These are phyloP conservation scores for Metopia argyrocephala DNA, from an alignment of 2,888 invertebrate species.

Conservation along the genomic window DNA sequence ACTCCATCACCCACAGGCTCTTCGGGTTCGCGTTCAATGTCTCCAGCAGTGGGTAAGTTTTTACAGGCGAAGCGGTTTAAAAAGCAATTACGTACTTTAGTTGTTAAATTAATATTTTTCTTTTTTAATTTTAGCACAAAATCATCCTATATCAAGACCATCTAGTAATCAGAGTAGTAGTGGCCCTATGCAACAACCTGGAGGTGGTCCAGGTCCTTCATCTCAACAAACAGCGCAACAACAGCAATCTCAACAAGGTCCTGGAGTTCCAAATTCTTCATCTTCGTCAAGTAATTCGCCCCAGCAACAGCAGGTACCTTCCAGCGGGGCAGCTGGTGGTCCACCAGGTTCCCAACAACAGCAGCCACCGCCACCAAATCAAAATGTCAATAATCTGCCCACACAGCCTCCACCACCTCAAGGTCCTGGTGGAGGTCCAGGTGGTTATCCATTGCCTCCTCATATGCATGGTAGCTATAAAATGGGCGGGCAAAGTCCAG, in stretches of 20 bases:
- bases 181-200: slow-evolving; percentile 75
- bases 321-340: slow-evolving; percentile 70
- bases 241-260: slow-evolving; percentile 72
- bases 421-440: slow-evolving; percentile 68
- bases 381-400: slow-evolving; percentile 75
- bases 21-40: slow-evolving; percentile 97
- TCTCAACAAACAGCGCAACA: slow-evolving; percentile 72
- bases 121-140: slow-evolving; percentile 81
- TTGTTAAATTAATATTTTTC: background rate
- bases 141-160: slow-evolving; percentile 97
- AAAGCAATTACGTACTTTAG: background rate
- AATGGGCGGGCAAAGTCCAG: slow-evolving; percentile 80
- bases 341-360: slow-evolving; percentile 74
- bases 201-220: slow-evolving; percentile 70
- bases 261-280: slow-evolving; percentile 71
- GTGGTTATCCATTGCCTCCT: slow-evolving; percentile 74
- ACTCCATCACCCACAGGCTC: slow-evolving; percentile 96
- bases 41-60: slow-evolving; percentile 95
- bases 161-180: slow-evolving; percentile 88
- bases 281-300: slow-evolving; percentile 76
- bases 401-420: slow-evolving; percentile 74
- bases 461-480: slow-evolving; percentile 82
- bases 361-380: slow-evolving; percentile 73
- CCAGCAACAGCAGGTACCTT: slow-evolving; percentile 72
- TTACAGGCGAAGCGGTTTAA: no score